Base-by-base conservation (phyloP, 2,888 invertebrate genomes). In the Rhingia campestris region DNA sequence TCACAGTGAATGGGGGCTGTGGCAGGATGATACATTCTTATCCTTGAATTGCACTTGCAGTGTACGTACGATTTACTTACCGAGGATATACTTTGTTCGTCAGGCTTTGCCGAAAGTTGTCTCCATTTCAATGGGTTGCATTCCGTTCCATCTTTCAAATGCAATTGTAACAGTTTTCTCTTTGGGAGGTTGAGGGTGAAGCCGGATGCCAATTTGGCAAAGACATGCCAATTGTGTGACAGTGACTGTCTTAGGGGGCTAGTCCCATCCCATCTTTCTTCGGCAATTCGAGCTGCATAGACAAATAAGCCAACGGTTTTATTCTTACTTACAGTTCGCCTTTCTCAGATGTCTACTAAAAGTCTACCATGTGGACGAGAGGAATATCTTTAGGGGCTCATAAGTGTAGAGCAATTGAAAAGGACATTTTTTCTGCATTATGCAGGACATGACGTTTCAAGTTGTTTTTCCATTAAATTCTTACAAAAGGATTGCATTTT, bases 121-220 rank as follows among this genome's bases (percentile, higher is more conserved):
- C 56, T 75, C 69, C 63, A 56, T 69, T 67, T 81, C 75, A 64
- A 69, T 75, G 75, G 56, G 32, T 22, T 61, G 45, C 9, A 6
- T 64, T 51, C 54, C 22, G 39, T 41, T 54, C 7, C 12, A 12
- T 4, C 12, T 32, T 10, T 7, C 12, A 12, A 53, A 61, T 61
- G 59, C 58, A 64, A 53, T 53, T 66, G 72, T 33, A 43, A 9
- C 66, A 54, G 37, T 66, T 59, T 63, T 66, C 72, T 56, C 49
- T 39, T 45, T 14, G 69, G 37, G 6, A 12, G 7, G 39, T 12
- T 4, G 45, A 1, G 10, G n/a, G 43, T 12, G 37, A 22, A 43
- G 61, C 66, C 79, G 73, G 79, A 79, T 82, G 82, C 69, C 82
- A 82, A 82, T 82, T 82, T 82, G 82, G 82, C 82, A 82, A 82